Base-by-base conservation (phyloP, 2,888 invertebrate genomes). In the Melangyna quadrimaculata region DNA sequence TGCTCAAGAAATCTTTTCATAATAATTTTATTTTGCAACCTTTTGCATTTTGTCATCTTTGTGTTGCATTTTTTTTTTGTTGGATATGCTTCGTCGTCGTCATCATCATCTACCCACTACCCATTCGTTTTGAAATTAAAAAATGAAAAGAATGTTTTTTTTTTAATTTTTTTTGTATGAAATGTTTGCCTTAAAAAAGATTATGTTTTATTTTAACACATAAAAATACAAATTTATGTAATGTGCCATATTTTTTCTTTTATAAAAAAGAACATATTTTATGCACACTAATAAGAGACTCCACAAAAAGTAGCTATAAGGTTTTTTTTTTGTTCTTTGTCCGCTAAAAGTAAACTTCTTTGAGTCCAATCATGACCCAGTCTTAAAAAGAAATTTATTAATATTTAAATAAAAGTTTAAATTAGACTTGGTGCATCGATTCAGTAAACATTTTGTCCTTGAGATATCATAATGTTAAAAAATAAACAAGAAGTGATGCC, bases 1-100 rank as follows among this genome's bases (percentile, higher is more conserved):
- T 72, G 75, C 74, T 84, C 75, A 80, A 71, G 75, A 55, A 59
- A 80, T 84, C 80, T 59, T 75, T 84, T 84, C 84, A 80, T 80
- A 67, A 75, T 83, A 61, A 65, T 65, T 59, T 59, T 80, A 84
- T 84, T 79, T 75, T 72, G 75, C 75, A 84, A 75, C 80, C 75
- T 84, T 80, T 80, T 74, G 74, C 78, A 83, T 83, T 74, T 70
- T 59, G 69, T 24, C 74, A 43, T 78, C 70, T 57, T 61, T 70
- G 45, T 69, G 73, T 29, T 35, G 51, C 19, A 51, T 61, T 63
- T 69, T 72, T 1, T 27, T 14, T n/a, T 43, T n/a, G n/a, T 63
- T 65, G 19, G 4, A 3, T 14, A 12, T 17, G 12, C 24, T 12
- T 63, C 35, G 9, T 59, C 43, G n/a, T 24, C 12, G 12, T 32